Conservation (phyloP, 2,888 invertebrate genomes). For the Idaea biselata region DNA sequence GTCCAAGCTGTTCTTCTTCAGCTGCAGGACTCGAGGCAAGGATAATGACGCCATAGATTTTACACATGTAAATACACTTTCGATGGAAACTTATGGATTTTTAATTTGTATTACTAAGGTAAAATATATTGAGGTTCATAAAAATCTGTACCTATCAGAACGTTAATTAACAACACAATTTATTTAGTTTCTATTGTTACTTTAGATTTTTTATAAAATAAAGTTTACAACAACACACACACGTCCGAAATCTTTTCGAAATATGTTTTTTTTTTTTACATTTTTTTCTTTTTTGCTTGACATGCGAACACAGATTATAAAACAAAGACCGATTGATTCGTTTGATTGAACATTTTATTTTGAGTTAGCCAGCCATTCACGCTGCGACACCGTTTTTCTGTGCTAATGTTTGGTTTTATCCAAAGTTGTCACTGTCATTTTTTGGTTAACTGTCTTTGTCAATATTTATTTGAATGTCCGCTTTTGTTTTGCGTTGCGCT, state of each 20-base stretch:
- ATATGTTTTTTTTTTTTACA: neutral
- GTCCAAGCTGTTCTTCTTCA: conserved; percentile 88
- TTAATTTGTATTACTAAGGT: neutral
- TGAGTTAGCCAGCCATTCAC: neutral
- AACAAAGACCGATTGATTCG: neutral
- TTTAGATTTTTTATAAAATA: neutral
- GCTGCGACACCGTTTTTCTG: neutral
- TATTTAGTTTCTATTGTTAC: neutral
- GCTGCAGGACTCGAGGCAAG: conserved; percentile 85
- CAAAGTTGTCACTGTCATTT: neutral
- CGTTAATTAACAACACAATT: neutral
- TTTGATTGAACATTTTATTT: neutral
- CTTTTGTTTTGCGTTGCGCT: neutral
- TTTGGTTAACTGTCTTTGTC: neutral
- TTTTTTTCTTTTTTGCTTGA: neutral
- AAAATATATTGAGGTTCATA: neutral
- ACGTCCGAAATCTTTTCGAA: neutral
- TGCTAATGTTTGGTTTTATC: neutral
- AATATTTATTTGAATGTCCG: neutral
- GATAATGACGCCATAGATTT: conserved; percentile 86
- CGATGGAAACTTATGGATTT: neutral
- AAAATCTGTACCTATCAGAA: neutral
- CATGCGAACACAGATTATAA: neutral
- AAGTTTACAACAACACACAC: neutral
- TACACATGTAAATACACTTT: conserved; percentile 48